Evolutionary conservation across 1,140 invertebrate species (phyloP).

Genomic region (Caenorhabditis elegans): WBcel235 BX284603.4:11704001-11704500

Average conservation of each 20-base stretch:
- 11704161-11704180: constrained; percentile 62
- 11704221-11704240: constrained; percentile 64
- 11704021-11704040: not conserved
- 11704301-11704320: not conserved
- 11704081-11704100: not conserved
- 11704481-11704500: not conserved
- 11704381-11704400: not conserved
- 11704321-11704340: not conserved
- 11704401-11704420: constrained; percentile 14
- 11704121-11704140: constrained; percentile 57
- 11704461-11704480: constrained; percentile 10
- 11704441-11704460: not conserved
- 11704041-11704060: not conserved
- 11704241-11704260: constrained; percentile 53
- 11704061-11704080: constrained; percentile 11
- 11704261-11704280: not conserved
- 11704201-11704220: constrained; percentile 61
- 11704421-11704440: constrained; percentile 18
- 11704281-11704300: not conserved
- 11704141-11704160: constrained; percentile 61
- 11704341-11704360: not conserved
- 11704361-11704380: constrained; percentile 3
- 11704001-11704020: not conserved
- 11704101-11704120: not conserved
- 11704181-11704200: constrained; percentile 55